Evolutionary conservation across 2,113 vertebrate species (phyloP).

Genomic region (Hemiscyllium ocellatum): DNA sequence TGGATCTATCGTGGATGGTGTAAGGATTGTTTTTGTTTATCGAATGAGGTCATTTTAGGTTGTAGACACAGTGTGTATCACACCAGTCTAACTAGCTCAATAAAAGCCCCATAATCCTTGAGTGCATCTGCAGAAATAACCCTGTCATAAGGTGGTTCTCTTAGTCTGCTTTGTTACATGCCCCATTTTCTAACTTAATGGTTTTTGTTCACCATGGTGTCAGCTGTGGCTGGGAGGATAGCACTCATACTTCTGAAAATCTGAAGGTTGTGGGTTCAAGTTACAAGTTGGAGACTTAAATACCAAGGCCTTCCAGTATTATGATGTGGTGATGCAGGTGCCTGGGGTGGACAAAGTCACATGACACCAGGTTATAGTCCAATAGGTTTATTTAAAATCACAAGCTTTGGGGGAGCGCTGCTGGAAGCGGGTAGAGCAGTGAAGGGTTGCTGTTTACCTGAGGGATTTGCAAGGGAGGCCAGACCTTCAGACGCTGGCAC

Average conservation of each 20-base stretch:
- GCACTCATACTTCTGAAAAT: not conserved
- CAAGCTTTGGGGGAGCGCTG: too few relatives aligned
- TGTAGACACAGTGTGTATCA: not conserved
- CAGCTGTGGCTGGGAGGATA: not conserved
- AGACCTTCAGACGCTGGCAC: too few relatives aligned
- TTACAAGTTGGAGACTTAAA: not conserved
- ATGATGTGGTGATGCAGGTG: too few relatives aligned
- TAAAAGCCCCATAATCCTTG: not conserved
- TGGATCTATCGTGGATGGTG: not conserved
- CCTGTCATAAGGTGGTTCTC: not conserved
- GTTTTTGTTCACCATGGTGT: not conserved
- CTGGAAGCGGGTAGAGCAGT: not conserved
- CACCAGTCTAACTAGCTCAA: not conserved
- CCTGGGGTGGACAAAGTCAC: not conserved
- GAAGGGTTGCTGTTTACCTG: too few relatives aligned
- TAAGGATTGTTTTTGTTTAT: not conserved
- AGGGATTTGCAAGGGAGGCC: too few relatives aligned
- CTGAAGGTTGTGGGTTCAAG: not conserved
- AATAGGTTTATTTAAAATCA: too few relatives aligned
- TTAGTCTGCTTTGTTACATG: not conserved
- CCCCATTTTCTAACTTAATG: not conserved
- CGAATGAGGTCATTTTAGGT: not conserved
- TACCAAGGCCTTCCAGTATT: not conserved
- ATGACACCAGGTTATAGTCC: not conserved
- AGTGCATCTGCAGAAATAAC: not conserved